Percentiles rank a stretch among this genome's conserved stretches.
phyloP scores from a whole-genome alignment of 2,113 vertebrate genomes.

The Saimiri boliviensis region DNA sequence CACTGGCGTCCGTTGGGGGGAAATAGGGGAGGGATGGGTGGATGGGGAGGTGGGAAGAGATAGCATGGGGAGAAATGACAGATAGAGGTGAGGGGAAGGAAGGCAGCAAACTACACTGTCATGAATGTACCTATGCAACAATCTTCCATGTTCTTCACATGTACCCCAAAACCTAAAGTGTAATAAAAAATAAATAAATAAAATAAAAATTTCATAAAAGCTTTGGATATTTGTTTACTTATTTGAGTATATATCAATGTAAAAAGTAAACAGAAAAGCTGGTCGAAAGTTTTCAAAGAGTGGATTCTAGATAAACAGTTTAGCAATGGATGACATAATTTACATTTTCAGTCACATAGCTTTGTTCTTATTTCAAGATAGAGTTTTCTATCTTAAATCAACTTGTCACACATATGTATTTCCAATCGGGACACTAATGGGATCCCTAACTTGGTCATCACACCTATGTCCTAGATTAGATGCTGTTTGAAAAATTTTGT shows the following conservation, averaged over 20 bases:
- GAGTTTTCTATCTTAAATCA: background rate
- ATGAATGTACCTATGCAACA: too few relatives aligned
- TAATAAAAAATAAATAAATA: too few relatives aligned
- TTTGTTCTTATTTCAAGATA: background rate
- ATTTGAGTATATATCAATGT: background rate
- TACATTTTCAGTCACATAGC: background rate
- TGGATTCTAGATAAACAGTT: background rate
- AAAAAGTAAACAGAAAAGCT: background rate
- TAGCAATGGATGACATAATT: background rate
- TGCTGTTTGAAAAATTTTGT: background rate
- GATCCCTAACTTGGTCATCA: background rate
- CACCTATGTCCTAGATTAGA: background rate
- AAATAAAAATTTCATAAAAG: background rate
- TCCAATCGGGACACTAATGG: background rate
- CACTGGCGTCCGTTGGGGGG: too few relatives aligned
- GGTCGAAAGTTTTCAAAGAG: background rate
- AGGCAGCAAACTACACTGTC: too few relatives aligned
- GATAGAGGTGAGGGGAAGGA: too few relatives aligned
- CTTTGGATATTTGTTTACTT: background rate
- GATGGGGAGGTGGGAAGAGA: too few relatives aligned
- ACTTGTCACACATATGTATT: background rate
- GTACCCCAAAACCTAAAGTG: too few relatives aligned
- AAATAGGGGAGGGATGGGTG: too few relatives aligned
- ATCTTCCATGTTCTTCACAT: too few relatives aligned
- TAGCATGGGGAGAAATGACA: too few relatives aligned